A percentile compares a stretch with the other conserved stretches of the same genome.
Evolutionary conservation across 2,888 invertebrate species (phyloP).

Genomic region (Trichacis sp.): DNA sequence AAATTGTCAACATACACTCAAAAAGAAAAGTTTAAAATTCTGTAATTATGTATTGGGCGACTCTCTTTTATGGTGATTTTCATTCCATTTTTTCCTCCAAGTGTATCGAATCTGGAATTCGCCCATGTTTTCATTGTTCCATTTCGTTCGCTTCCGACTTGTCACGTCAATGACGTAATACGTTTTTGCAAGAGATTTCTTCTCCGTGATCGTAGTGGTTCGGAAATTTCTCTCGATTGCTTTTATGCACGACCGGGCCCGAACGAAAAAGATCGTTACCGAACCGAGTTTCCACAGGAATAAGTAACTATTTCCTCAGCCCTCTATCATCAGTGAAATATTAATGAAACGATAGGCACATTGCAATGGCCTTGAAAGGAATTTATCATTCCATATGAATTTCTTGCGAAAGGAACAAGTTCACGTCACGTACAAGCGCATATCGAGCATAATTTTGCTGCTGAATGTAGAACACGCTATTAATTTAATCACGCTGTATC

Average conservation of each 20-base stretch:
- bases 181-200: conserved; percentile 28
- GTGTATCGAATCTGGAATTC: too few relatives aligned
- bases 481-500: background rate
- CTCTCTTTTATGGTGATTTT: too few relatives aligned
- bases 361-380: conserved; percentile 12
- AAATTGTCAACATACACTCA: too few relatives aligned
- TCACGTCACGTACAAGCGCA: conserved; percentile 7
- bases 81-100: too few relatives aligned
- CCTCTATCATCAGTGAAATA: background rate
- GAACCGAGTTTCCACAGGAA: background rate
- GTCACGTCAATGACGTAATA: conserved; percentile 28
- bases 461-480: conserved; percentile 3
- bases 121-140: background rate
- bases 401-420: conserved; percentile 22
- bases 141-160: background rate
- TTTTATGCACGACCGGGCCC: conserved; percentile 29
- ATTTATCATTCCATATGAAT: conserved; percentile 14
- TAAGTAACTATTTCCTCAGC: background rate
- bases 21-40: too few relatives aligned
- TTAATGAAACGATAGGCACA: background rate
- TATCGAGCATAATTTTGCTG: background rate
- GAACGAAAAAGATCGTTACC: background rate
- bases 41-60: too few relatives aligned
- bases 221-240: conserved; percentile 40
- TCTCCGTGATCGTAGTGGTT: conserved; percentile 19